phyloP scores from a whole-genome alignment of 2,888 invertebrate genomes.

The Dynastes grantii region DNA sequence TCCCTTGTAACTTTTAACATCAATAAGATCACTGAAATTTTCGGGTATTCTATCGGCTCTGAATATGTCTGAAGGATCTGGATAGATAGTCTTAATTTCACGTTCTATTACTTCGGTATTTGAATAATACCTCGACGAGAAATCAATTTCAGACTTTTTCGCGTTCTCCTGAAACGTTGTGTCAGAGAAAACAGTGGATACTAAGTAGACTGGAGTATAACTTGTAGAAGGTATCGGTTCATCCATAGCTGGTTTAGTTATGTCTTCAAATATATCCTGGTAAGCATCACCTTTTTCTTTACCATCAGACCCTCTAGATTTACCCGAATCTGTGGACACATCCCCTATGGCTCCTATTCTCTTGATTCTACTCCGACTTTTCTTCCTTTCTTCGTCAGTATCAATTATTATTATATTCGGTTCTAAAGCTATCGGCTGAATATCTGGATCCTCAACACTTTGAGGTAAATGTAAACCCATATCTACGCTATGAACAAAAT shows the following conservation, averaged over 20 bases:
- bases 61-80: neutral
- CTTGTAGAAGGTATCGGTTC: slow-evolving; percentile 13
- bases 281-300: neutral
- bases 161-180: slow-evolving; percentile 3
- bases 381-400: slow-evolving; percentile 22
- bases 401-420: slow-evolving; percentile 52
- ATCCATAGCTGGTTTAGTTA: neutral
- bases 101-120: slow-evolving; percentile 37
- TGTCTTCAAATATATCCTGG: neutral
- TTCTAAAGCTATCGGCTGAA: slow-evolving; percentile 43
- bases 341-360: slow-evolving; percentile 6
- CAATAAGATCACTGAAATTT: neutral
- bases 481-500: neutral
- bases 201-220: slow-evolving; percentile 50
- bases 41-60: neutral
- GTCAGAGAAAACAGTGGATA: slow-evolving; percentile 44
- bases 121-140: slow-evolving; percentile 14
- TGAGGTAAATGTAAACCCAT: slow-evolving; percentile 50
- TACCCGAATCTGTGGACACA: slow-evolving; percentile 17
- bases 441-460: slow-evolving; percentile 46
- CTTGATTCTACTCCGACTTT: slow-evolving; percentile 17
- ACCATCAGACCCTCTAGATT: neutral
- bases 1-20: slow-evolving; percentile 35
- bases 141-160: slow-evolving; percentile 14
- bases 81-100: slow-evolving; percentile 39